Conservation (phyloP, 2,113 vertebrate species). For the Gnathochromis pfefferi region DNA sequence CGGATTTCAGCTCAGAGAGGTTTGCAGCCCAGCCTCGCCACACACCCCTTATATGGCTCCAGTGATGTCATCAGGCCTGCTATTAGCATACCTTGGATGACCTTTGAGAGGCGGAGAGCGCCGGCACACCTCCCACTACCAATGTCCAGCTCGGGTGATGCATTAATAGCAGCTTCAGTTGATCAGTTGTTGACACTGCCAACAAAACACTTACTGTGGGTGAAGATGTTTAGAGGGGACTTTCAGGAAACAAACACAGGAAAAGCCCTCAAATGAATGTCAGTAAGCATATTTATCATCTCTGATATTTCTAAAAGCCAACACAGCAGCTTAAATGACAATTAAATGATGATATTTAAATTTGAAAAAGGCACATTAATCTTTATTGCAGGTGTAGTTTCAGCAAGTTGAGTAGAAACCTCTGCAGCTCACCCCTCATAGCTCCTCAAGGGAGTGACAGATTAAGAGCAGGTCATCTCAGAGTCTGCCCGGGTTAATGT, state of each 20-base stretch:
- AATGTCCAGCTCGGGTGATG: neutral
- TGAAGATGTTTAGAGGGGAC: neutral
- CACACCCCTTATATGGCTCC: slow-evolving; percentile 53
- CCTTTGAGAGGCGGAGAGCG: slow-evolving; percentile 24
- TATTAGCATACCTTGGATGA: slow-evolving; percentile 37
- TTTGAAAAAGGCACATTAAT: neutral
- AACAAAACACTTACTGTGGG: neutral
- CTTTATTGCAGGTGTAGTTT: neutral
- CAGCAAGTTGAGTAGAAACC: neutral
- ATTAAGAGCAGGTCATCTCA: neutral
- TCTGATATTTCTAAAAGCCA: neutral
- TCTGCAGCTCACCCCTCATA: neutral
- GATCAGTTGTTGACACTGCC: slow-evolving; percentile 5
- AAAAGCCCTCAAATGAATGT: neutral
- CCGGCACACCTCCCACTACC: slow-evolving; percentile 6
- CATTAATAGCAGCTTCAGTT: slow-evolving; percentile 8
- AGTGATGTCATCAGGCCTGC: slow-evolving; percentile 28
- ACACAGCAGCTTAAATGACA: neutral
- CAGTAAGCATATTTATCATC: neutral
- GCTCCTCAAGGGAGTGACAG: neutral
- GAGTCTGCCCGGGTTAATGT: slow-evolving; percentile 36
- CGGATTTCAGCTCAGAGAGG: neutral
- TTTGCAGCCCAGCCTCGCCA: neutral
- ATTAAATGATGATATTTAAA: neutral
- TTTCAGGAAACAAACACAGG: neutral